Percentiles rank a stretch among this genome's conserved stretches.
These are phyloP conservation scores for Nebria ingens DNA, from an alignment of 1,140 invertebrate genomes.

Conservation along the genomic window DNA sequence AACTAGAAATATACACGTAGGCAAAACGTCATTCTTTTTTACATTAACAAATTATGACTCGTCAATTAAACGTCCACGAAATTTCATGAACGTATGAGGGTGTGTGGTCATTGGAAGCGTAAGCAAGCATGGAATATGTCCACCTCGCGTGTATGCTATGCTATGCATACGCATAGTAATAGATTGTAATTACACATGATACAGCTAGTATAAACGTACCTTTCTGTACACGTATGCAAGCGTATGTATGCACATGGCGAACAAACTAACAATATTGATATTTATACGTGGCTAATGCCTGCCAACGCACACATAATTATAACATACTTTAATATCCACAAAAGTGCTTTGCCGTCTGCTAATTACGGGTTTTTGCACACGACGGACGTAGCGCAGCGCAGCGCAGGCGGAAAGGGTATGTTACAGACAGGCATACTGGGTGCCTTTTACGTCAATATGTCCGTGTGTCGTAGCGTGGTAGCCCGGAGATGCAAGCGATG, in stretches of 20 bases:
- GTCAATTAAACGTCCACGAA: too few relatives aligned
- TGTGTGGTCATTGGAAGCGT: too few relatives aligned
- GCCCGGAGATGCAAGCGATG: background rate
- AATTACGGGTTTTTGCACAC: background rate
- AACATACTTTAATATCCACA: background rate
- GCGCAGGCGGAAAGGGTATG: too few relatives aligned
- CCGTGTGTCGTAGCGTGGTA: background rate
- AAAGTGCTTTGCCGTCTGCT: background rate
- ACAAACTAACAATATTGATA: background rate
- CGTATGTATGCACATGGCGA: background rate
- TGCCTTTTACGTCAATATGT: background rate
- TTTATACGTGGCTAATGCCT: background rate
- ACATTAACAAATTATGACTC: too few relatives aligned
- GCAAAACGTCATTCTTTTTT: too few relatives aligned
- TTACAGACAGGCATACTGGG: background rate
- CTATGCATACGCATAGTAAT: background rate
- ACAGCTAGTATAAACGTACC: too few relatives aligned
- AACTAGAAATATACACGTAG: too few relatives aligned
- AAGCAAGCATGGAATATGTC: too few relatives aligned
- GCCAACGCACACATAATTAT: background rate
- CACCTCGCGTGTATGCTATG: too few relatives aligned
- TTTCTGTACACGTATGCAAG: too few relatives aligned
- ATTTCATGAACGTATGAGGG: too few relatives aligned
- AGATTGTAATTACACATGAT: background rate
- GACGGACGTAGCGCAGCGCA: too few relatives aligned